Base-by-base conservation (phyloP, 2,888 invertebrate genomes). In the Chelonus formosanus region DNA sequence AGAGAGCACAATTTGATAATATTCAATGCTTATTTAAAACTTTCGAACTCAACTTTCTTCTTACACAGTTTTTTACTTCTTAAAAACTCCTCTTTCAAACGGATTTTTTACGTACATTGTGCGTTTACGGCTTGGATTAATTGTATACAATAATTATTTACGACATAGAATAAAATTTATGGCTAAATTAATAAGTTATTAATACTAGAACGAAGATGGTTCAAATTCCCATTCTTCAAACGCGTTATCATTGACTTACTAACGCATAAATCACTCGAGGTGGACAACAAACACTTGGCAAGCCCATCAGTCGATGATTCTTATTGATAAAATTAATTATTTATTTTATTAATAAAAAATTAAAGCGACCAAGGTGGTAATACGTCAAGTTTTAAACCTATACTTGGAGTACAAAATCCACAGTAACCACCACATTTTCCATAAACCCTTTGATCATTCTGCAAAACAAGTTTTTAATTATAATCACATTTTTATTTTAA, bases 361-460 rank as follows among this genome's bases (percentile, higher is more conserved):
- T 44, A 47, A 20, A 43, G 40, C 40, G 47, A 59, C 76, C 78
- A 80, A 53, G 78, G 76, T 59, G 78, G 78, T 63, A 80, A 63
- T 60, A 84, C 78, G 10, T 82, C 81, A 45, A 84, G 69, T 70
- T 83, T 84, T 47, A 84, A 70, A 40, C 76, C 80, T 10, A 76
- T 71, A 44, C 74, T 74, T 40, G 83, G 81, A 32, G 82, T 84
- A 72, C 92, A 92, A 55, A 87, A 87, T 4, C 92, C 92, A 76
- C 92, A 92, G 77, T 89, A 91, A 55, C 92, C 92, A 8, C 92
- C 92, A 76, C 92, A 92, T 78, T 86, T 87, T 2, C 92, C 92
- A 44, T 86, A 83, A 10, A 90, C 86, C 55, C 84, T 84, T 76
- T 88, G 86, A 67, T 87, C 82, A 62, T 86, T 87, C 89, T 90